Conservation (phyloP, 2,113 vertebrate species). For the Nibea albiflora region DNA sequence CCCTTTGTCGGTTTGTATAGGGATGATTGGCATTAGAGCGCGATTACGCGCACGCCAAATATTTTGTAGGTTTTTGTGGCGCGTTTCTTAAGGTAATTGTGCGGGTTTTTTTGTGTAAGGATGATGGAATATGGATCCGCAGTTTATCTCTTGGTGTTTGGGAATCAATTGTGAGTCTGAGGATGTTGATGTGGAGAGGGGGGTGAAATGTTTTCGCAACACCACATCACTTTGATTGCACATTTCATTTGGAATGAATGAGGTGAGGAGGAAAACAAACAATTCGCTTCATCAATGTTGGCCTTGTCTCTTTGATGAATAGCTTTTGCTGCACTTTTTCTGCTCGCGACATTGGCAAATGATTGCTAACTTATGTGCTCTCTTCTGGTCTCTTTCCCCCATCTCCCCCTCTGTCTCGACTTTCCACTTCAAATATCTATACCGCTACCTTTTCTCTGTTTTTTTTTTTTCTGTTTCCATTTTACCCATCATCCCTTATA, state of each 20-base stretch:
- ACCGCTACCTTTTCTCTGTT: not conserved
- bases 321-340: constrained; percentile 60
- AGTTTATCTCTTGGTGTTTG: constrained; percentile 61
- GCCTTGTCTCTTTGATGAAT: constrained; percentile 72
- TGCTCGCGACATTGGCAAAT: constrained; percentile 52
- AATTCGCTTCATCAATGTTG: constrained; percentile 75
- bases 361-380: constrained; percentile 65
- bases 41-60: constrained; percentile 42
- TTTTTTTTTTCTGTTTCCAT: not conserved
- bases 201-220: constrained; percentile 60
- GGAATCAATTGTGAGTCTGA: constrained; percentile 58
- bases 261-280: constrained; percentile 74
- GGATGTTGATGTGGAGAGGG: constrained; percentile 43
- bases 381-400: constrained; percentile 48
- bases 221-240: constrained; percentile 74
- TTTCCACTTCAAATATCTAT: constrained; percentile 47
- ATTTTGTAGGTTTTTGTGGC: constrained; percentile 46
- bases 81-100: constrained; percentile 60
- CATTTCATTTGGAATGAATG: constrained; percentile 75
- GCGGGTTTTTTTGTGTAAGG: constrained; percentile 23
- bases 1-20: constrained; percentile 44
- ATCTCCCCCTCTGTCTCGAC: constrained; percentile 15
- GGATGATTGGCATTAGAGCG: constrained; percentile 60
- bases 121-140: constrained; percentile 61
- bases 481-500: not conserved